phyloP scores from a whole-genome alignment of 1,140 invertebrate species.

The Sycobia sp. region DNA sequence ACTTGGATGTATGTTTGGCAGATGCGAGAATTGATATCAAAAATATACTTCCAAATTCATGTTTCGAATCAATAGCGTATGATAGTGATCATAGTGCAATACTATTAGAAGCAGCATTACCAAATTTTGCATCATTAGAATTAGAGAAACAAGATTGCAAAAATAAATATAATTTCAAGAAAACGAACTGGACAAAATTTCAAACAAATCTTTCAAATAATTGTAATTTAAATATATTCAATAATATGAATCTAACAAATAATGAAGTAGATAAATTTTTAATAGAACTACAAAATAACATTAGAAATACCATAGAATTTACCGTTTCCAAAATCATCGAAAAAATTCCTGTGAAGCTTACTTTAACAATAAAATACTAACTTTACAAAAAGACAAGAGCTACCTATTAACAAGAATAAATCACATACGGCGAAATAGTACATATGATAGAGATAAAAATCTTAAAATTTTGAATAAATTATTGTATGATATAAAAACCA shows the following conservation, averaged over 20 bases:
- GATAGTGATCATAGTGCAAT: constrained; percentile 29
- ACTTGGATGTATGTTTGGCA: constrained; percentile 3
- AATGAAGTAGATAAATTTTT: neutral
- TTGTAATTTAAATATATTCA: neutral
- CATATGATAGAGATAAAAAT: no score
- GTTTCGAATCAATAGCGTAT: neutral
- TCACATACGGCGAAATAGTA: no score
- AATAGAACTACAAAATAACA: neutral
- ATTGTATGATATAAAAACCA: no score
- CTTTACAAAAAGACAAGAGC: no score
- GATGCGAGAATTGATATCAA: constrained; percentile 7
- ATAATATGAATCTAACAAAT: constrained; percentile 1
- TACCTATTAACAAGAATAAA: no score
- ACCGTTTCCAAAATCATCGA: neutral
- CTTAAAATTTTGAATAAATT: no score
- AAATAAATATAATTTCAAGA: neutral
- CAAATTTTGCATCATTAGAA: neutral
- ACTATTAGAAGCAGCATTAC: neutral
- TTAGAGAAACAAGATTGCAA: neutral
- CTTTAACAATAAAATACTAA: no score
- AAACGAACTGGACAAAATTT: neutral
- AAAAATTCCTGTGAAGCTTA: no score
- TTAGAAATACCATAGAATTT: neutral
- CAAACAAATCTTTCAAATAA: neutral
- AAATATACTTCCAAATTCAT: neutral